Conservation (phyloP, 2,113 vertebrate species). For the Phalacrocorax aristotelis region DNA sequence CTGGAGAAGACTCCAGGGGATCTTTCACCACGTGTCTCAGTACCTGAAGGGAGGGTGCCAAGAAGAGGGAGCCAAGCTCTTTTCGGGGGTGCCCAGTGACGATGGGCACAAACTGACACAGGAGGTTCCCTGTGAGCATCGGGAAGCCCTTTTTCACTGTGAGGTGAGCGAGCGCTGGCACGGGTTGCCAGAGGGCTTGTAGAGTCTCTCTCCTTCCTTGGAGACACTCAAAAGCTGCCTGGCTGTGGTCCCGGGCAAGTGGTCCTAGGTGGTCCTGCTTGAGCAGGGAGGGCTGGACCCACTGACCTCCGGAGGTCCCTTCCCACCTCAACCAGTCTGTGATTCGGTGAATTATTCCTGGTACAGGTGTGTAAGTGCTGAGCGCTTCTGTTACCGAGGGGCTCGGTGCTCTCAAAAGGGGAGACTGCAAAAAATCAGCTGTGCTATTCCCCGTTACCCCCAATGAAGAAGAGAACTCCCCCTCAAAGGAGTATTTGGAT, state of each 20-base stretch:
- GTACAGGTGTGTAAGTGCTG: too few relatives aligned
- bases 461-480: background rate
- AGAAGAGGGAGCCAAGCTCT: background rate
- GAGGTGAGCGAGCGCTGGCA: background rate
- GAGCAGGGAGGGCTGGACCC: background rate
- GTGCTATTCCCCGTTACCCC: background rate
- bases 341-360: background rate
- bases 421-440: background rate
- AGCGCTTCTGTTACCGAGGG: background rate
- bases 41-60: background rate
- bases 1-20: background rate
- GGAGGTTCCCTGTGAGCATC: background rate
- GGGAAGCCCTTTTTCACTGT: background rate
- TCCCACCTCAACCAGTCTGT: background rate
- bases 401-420: background rate
- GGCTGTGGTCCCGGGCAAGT: background rate
- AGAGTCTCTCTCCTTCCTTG: background rate
- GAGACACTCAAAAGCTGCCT: background rate
- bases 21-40: background rate
- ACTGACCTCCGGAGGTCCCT: accelerated
- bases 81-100: background rate
- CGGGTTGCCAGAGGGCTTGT: background rate
- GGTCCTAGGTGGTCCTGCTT: background rate
- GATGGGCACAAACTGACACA: background rate
- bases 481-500: background rate